phyloP scores from a whole-genome alignment of 2,113 vertebrate genomes.

The Ictalurus punctatus region DNA sequence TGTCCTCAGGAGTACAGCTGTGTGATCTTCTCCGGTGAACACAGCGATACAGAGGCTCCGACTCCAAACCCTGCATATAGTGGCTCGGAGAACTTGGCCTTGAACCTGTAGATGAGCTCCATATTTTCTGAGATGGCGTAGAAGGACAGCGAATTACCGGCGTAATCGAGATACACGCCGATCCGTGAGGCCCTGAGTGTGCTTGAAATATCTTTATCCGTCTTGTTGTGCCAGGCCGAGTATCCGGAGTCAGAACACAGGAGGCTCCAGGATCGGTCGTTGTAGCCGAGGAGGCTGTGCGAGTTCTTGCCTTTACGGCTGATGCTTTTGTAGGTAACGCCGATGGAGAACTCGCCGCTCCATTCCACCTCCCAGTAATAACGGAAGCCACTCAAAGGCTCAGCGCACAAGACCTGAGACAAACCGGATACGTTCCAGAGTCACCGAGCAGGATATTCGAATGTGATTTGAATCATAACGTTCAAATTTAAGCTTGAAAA shows the following conservation, averaged over 20 bases:
- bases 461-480: not conserved
- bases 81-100: constrained; percentile 77
- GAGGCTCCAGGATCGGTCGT: constrained; percentile 87
- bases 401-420: constrained; percentile 78
- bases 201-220: constrained; percentile 68
- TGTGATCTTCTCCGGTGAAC: constrained; percentile 60
- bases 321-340: constrained; percentile 81
- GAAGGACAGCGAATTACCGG: constrained; percentile 77
- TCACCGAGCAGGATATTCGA: not conserved
- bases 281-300: constrained; percentile 84
- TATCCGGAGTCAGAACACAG: constrained; percentile 81
- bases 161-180: constrained; percentile 82
- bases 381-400: constrained; percentile 73
- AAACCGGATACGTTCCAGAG: not conserved
- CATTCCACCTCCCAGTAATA: constrained; percentile 90
- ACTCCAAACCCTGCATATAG: constrained; percentile 89
- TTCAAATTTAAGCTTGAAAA: not conserved
- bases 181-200: constrained; percentile 68
- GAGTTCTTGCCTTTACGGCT: constrained; percentile 73
- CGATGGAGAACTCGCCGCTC: constrained; percentile 80
- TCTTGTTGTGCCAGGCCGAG: constrained; percentile 84
- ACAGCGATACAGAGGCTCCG: constrained; percentile 75
- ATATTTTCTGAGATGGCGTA: constrained; percentile 78
- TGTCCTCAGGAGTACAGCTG: constrained; percentile 39
- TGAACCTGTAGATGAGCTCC: constrained; percentile 80